Conservation (phyloP, 2,797 vertebrate genomes). For the Chelmon rostratus region DNA sequence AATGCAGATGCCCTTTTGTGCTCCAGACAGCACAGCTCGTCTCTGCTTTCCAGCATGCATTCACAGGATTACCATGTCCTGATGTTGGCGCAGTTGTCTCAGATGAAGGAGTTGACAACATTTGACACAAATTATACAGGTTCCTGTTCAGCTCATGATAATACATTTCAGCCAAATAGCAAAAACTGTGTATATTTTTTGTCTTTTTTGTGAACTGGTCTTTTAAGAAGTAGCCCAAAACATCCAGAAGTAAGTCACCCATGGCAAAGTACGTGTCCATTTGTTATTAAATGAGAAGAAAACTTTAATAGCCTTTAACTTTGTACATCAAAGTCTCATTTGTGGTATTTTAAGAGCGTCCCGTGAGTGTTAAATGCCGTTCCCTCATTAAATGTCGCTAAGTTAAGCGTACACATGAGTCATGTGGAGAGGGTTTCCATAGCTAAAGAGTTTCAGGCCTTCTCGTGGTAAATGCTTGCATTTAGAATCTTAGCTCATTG, state of each 20-base stretch:
- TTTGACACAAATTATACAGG: constrained; percentile 3
- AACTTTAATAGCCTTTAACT: constrained; percentile 50
- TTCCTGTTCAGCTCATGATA: neutral
- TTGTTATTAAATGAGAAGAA: constrained; percentile 47
- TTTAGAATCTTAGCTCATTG: constrained; percentile 47
- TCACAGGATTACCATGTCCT: constrained; percentile 40
- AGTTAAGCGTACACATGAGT: constrained; percentile 53
- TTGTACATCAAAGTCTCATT: constrained; percentile 58
- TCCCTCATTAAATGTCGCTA: constrained; percentile 65
- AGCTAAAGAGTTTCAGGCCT: constrained; percentile 1
- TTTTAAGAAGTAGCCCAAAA: constrained; percentile 7
- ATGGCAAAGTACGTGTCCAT: constrained; percentile 34
- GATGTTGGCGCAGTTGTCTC: constrained; percentile 10
- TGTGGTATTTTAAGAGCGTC: constrained; percentile 38
- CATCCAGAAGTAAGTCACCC: constrained; percentile 2
- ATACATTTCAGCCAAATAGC: constrained; percentile 1
- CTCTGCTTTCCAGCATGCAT: constrained; percentile 24
- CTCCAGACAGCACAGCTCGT: constrained; percentile 34
- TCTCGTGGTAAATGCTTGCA: constrained; percentile 23
- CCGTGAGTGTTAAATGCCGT: constrained; percentile 58
- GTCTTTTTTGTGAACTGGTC: neutral
- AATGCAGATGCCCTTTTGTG: constrained; percentile 60
- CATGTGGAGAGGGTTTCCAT: constrained; percentile 54
- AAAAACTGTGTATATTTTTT: neutral
- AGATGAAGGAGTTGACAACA: neutral